Evolutionary conservation across 2,113 vertebrate species (phyloP).

Genomic region (Vidua chalybeata): DNA sequence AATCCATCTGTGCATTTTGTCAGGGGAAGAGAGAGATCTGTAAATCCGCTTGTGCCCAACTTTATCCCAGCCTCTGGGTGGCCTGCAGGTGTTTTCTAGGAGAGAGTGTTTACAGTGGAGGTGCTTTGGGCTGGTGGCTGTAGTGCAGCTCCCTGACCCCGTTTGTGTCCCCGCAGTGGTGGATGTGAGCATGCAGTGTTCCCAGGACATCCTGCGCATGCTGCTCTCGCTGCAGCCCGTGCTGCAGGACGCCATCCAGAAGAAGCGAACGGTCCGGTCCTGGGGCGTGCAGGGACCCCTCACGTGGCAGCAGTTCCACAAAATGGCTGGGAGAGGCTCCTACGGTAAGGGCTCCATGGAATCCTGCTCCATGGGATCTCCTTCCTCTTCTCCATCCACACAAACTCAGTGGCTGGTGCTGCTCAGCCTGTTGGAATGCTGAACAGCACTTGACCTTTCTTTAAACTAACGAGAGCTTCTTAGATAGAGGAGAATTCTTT

Average conservation of each 20-base stretch:
- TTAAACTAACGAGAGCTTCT: neutral
- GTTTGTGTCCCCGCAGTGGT: conserved; percentile 73
- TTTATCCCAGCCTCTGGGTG: neutral
- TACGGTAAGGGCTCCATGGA: conserved; percentile 82
- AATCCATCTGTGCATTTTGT: neutral
- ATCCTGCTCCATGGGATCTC: neutral
- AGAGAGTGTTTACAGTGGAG: neutral
- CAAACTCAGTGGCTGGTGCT: neutral
- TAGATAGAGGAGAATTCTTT: neutral
- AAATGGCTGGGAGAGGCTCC: conserved; percentile 97
- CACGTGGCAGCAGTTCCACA: conserved; percentile 99
- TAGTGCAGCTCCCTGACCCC: neutral
- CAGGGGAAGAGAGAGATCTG: neutral
- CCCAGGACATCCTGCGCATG: conserved; percentile 95
- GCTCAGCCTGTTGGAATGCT: neutral
- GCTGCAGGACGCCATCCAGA: conserved; percentile 97
- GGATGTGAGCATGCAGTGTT: conserved; percentile 93
- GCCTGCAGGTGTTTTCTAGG: neutral
- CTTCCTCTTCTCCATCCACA: neutral
- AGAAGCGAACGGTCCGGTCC: conserved; percentile 92
- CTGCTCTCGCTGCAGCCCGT: conserved; percentile 95
- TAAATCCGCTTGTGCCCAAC: neutral
- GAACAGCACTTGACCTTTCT: neutral
- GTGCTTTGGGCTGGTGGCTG: neutral
- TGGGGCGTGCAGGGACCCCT: conserved; percentile 98